phyloP scores from a whole-genome alignment of 2,113 vertebrate genomes.

The Thalassoma bifasciatum region DNA sequence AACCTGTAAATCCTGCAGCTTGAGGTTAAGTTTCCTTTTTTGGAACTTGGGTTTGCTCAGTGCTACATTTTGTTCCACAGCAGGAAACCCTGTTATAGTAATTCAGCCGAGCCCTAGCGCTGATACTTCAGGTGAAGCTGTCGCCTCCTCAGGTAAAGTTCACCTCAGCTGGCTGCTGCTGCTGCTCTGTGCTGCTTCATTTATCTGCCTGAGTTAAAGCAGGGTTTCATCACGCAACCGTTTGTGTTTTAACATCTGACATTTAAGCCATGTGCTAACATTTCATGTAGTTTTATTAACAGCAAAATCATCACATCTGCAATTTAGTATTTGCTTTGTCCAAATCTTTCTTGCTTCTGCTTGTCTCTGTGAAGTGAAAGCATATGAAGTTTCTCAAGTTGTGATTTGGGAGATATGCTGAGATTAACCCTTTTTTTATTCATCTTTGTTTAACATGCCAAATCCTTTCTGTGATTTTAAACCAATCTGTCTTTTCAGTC shows the following conservation, averaged over 20 bases:
- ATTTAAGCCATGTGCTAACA: background rate
- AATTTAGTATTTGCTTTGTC: background rate
- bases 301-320: background rate
- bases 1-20: background rate
- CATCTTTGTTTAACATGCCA: too few species aligned
- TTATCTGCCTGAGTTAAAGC: background rate
- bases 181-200: conserved; percentile 11
- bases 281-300: background rate
- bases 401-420: too few species aligned
- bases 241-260: background rate
- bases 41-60: conserved; percentile 28
- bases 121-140: conserved; percentile 39
- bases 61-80: conserved; percentile 66
- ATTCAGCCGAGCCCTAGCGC: conserved; percentile 63
- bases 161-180: background rate
- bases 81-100: conserved; percentile 55
- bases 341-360: background rate
- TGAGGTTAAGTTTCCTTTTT: too few species aligned
- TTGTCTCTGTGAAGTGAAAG: too few species aligned
- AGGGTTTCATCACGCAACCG: background rate
- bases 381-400: too few species aligned
- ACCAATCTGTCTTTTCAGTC: too few species aligned
- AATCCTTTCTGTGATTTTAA: too few species aligned
- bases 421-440: too few species aligned
- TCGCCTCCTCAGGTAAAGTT: conserved; percentile 7